Base-by-base conservation (phyloP, 2,797 vertebrate species). In the Pachyuromys duprasi region DNA sequence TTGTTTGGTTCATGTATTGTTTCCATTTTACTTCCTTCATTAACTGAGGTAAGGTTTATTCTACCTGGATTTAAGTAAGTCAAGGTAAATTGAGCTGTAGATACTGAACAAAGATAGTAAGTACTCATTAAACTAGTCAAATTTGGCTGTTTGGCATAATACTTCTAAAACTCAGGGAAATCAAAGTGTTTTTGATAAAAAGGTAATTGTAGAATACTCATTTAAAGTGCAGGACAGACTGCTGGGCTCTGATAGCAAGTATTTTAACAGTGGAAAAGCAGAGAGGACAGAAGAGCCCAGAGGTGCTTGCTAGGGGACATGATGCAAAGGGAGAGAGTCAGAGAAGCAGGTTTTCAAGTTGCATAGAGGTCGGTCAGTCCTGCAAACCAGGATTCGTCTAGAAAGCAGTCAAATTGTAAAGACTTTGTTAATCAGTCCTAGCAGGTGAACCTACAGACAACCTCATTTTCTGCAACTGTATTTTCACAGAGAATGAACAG, bases 401-500 rank as follows among this genome's bases (percentile, higher is more conserved):
- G 12, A 36, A 81, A 49, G 7, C 39, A 42, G 18, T 69, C 49
- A 90, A 17, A 82, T 33, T 5, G 5, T 4, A 81, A 78, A 55
- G 12, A 31, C 72, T 76, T 42, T 28, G 0, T 15, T 13, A 31
- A 55, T 36, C 9, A 13, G 4, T 55, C 53, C 31, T 20, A 81
- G 78, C 57, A 82, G 57, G n/a, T 49, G 18, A 33, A 18, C 82
- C 62, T 63, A 14, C 69, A 65, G 24, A 31, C 62, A 74, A 91
- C 60, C 33, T 97, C 97, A 72, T 97, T 98, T 97, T 93, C 92
- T 90, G n/a, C 86, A 97, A 92, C 65, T 82, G 95, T 94, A 72
- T 96, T 98, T 98, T 97, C 62, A 94, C 96, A 97, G 97, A 97
- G 95, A 97, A 55, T 94, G 87, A 70, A 63, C 80, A 97, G 89